Evolutionary conservation across 1,140 invertebrate species (phyloP).

Genomic region (Papilio polyxenes): DNA sequence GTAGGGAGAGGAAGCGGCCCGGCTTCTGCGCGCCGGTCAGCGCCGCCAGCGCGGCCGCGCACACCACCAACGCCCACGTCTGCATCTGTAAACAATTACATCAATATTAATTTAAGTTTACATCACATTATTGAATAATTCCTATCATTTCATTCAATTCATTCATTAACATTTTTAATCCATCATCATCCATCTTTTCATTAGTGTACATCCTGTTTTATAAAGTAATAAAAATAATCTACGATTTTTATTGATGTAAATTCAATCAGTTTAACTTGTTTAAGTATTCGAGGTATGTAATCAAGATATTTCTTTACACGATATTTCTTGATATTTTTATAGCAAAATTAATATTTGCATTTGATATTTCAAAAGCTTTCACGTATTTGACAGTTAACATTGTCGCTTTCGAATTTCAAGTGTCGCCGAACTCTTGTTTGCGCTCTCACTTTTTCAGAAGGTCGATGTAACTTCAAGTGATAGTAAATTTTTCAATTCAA

Average conservation of each 20-base stretch:
- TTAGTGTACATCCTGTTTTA: too few relatives aligned
- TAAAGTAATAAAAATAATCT: too few relatives aligned
- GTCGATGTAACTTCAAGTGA: background rate
- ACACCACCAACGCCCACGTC: conserved; percentile 69
- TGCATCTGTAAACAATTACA: conserved; percentile 68
- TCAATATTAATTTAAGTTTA: background rate
- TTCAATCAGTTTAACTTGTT: background rate
- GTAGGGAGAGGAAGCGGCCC: conserved; percentile 90
- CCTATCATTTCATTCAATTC: too few relatives aligned
- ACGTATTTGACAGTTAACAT: conserved; percentile 7
- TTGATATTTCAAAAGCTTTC: background rate
- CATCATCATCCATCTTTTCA: too few relatives aligned
- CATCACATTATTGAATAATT: too few relatives aligned
- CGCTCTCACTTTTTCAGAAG: conserved; percentile 4
- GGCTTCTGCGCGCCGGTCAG: conserved; percentile 73
- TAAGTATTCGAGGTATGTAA: background rate
- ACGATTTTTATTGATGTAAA: too few relatives aligned
- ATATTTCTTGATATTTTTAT: background rate
- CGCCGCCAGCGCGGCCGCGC: conserved; percentile 65
- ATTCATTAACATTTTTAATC: too few relatives aligned
- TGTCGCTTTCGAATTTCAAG: conserved; percentile 24
- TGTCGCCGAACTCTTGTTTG: background rate
- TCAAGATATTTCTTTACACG: too few relatives aligned
- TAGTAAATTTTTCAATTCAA: background rate
- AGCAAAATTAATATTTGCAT: background rate